Percentiles rank a stretch among this genome's conserved stretches.
Evolutionary conservation across 2,113 vertebrate species (phyloP).

Genomic region (Pluvialis apricaria): DNA sequence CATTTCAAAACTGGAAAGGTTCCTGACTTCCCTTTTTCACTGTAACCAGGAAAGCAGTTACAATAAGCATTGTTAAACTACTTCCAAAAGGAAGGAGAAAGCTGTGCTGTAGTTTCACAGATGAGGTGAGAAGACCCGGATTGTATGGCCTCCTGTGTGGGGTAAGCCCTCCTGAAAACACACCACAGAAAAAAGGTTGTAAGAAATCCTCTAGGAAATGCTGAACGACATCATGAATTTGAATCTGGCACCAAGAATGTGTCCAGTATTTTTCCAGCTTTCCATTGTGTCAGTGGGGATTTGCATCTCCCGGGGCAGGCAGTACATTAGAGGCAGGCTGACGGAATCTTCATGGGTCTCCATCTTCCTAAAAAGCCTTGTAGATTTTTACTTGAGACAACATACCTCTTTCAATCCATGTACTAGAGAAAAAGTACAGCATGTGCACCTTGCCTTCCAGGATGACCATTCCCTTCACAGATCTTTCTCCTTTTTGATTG

Average conservation of each 20-base stretch:
- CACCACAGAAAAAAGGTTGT: background rate
- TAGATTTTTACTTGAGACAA: background rate
- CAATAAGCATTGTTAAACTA: background rate
- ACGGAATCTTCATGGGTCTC: background rate
- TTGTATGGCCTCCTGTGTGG: background rate
- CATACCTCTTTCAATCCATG: background rate
- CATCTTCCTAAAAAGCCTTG: background rate
- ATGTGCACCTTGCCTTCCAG: background rate
- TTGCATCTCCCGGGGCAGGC: background rate
- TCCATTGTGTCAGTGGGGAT: background rate
- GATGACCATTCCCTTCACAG: background rate
- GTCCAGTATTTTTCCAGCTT: background rate
- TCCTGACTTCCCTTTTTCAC: background rate
- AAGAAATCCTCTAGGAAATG: background rate
- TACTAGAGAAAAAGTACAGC: background rate
- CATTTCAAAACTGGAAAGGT: background rate
- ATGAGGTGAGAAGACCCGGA: background rate
- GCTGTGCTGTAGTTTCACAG: background rate
- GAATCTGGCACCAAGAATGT: background rate
- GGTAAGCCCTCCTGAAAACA: background rate
- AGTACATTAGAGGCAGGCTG: background rate
- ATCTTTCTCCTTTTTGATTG: background rate
- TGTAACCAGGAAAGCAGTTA: background rate
- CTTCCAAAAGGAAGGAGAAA: background rate
- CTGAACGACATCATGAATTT: background rate